A percentile compares a stretch with the other conserved stretches of the same genome.
These are phyloP conservation scores for Tadarida brasiliensis DNA, from an alignment of 2,797 vertebrate genomes.

Conservation along the genomic window DNA sequence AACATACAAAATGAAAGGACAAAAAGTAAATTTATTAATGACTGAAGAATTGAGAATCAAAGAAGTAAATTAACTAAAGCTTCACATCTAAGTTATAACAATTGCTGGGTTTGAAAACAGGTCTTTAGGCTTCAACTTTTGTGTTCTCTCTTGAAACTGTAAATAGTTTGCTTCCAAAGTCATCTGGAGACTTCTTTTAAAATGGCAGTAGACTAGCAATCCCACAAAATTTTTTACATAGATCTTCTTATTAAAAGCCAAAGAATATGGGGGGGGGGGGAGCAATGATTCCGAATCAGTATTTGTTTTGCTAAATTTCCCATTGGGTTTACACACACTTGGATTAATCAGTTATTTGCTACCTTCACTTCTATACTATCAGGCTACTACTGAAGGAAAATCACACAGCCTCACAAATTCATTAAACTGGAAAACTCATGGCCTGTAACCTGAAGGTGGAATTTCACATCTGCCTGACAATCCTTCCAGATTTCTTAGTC, in stretches of 20 bases:
- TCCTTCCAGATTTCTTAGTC: not conserved
- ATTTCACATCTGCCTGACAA: not conserved
- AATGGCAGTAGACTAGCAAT: not conserved
- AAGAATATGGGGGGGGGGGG: not conserved
- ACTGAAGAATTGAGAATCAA: not conserved
- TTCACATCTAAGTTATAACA: not conserved
- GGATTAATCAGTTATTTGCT: not conserved
- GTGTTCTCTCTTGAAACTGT: not conserved
- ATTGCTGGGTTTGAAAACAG: not conserved
- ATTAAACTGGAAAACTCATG: constrained; percentile 35
- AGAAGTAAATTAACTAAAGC: not conserved
- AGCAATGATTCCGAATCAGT: not conserved
- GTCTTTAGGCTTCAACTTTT: not conserved
- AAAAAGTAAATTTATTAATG: not conserved
- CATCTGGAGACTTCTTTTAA: not conserved
- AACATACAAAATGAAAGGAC: not conserved
- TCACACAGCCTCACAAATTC: not conserved
- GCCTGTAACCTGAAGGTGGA: not conserved
- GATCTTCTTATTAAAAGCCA: not conserved
- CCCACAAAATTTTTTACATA: not conserved
- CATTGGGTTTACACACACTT: not conserved
- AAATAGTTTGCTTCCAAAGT: not conserved
- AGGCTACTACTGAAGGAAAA: not conserved
- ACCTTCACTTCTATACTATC: not conserved
- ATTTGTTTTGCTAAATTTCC: not conserved